Percentiles rank a stretch among this genome's conserved stretches.
Evolutionary conservation across 2,888 invertebrate species (phyloP).

Genomic region (Ceramica pisi): DNA sequence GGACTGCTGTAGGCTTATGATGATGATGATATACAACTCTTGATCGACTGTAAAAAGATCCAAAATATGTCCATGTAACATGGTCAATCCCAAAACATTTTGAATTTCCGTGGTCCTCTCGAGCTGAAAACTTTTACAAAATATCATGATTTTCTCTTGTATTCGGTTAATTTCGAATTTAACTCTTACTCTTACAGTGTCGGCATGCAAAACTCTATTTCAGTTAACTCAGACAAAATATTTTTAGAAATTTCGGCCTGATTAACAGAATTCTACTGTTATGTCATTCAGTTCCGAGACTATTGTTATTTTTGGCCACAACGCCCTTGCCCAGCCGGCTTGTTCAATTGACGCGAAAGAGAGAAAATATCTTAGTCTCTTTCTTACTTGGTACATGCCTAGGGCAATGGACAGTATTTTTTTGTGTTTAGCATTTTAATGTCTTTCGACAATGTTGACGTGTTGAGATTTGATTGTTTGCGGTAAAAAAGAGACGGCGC

Average conservation of each 20-base stretch:
- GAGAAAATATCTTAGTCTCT: conserved; percentile 49
- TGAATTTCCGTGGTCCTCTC: no score
- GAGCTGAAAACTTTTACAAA: background rate
- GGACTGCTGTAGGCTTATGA: no score
- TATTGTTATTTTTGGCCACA: conserved; percentile 72
- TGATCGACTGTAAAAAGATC: no score
- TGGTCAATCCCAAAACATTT: no score
- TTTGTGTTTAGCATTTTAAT: conserved; percentile 12
- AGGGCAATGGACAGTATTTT: background rate
- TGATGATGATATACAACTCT: no score
- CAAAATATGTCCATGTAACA: no score
- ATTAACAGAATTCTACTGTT: conserved; percentile 47
- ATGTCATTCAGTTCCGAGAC: conserved; percentile 60
- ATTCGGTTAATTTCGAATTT: background rate
- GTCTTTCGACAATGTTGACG: background rate
- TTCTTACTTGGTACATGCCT: conserved; percentile 26
- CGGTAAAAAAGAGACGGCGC: background rate
- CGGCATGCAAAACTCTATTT: conserved; percentile 34
- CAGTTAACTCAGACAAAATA: conserved; percentile 27
- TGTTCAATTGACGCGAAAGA: conserved; percentile 40
- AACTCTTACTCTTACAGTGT: background rate
- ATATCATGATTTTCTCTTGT: background rate
- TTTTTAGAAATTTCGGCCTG: conserved; percentile 53
- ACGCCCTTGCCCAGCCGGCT: conserved; percentile 62
- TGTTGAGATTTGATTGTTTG: background rate